A percentile compares a stretch with the other conserved stretches of the same genome.
Conservation (phyloP, 2,113 vertebrate species). For the Varanus salvator region DNA sequence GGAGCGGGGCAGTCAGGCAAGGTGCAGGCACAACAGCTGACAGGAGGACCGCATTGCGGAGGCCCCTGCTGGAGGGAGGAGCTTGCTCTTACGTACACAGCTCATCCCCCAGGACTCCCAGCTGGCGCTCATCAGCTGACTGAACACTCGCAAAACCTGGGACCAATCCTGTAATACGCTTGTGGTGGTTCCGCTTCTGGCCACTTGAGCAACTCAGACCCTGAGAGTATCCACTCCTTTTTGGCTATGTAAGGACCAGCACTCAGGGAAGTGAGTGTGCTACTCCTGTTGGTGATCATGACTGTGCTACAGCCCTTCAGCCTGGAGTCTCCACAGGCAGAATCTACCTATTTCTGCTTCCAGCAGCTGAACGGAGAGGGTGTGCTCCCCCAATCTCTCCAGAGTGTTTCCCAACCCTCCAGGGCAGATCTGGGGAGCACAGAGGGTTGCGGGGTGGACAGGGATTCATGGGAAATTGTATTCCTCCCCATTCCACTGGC, state of each 20-base stretch:
- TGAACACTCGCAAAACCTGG: background rate
- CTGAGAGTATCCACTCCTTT: background rate
- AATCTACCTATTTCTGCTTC: background rate
- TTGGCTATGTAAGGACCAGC: background rate
- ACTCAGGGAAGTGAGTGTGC: background rate
- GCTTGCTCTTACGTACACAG: too few species aligned
- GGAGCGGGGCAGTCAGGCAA: too few species aligned
- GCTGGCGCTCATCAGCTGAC: too few species aligned
- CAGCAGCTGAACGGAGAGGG: background rate
- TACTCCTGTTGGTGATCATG: background rate
- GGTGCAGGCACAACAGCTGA: too few species aligned
- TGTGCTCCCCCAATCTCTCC: background rate
- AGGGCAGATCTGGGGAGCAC: background rate
- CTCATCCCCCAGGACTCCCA: too few species aligned
- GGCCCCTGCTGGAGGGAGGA: too few species aligned
- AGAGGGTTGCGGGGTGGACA: too few species aligned
- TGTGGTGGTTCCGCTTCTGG: too few species aligned
- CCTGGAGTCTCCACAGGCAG: background rate
- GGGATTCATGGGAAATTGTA: background rate
- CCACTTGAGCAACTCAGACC: background rate
- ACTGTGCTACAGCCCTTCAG: too few species aligned
- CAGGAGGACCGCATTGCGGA: too few species aligned
- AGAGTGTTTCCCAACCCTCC: background rate
- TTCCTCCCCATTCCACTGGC: background rate
- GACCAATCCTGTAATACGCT: too few species aligned